Percentiles rank a stretch among this genome's conserved stretches.
phyloP scores from a whole-genome alignment of 92 coral and sea anemone species.

The Actinostola sp. region DNA sequence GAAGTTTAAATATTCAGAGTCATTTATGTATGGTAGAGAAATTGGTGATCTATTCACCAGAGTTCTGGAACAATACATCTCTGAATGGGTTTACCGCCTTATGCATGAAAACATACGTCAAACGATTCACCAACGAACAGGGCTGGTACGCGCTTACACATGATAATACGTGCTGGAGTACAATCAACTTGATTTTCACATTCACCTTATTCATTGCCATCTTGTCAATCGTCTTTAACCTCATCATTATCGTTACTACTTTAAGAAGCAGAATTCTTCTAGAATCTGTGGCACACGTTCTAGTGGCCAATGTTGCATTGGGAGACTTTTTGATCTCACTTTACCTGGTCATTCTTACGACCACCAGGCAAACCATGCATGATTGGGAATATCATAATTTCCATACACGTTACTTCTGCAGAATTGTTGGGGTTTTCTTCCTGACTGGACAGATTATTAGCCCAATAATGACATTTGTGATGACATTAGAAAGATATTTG shows the following conservation, averaged over 20 bases:
- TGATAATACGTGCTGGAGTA: slow-evolving; percentile 21
- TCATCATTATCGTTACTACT: slow-evolving; percentile 28
- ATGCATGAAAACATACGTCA: no score
- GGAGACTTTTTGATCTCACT: slow-evolving; percentile 34
- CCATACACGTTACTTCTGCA: background rate
- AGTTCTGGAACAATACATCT: no score
- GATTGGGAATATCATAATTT: background rate
- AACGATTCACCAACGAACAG: no score
- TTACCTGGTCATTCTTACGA: slow-evolving; percentile 17
- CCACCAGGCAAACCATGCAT: slow-evolving; percentile 8
- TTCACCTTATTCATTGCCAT: slow-evolving; percentile 14
- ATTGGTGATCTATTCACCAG: no score
- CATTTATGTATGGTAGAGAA: no score
- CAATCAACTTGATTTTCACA: background rate
- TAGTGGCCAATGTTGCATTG: slow-evolving; percentile 40
- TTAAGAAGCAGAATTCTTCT: slow-evolving; percentile 9
- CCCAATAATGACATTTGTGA: slow-evolving; percentile 1
- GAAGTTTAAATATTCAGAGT: no score
- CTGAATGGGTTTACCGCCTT: no score
- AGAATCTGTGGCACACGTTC: slow-evolving; percentile 30
- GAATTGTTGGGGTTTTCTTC: slow-evolving; percentile 5
- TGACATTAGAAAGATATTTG: slow-evolving; percentile 20
- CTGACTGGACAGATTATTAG: background rate
- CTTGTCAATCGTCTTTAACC: slow-evolving; percentile 22
- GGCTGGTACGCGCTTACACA: background rate